Conservation (phyloP, 2,888 invertebrate genomes). For the Drosophila anceps region DNA sequence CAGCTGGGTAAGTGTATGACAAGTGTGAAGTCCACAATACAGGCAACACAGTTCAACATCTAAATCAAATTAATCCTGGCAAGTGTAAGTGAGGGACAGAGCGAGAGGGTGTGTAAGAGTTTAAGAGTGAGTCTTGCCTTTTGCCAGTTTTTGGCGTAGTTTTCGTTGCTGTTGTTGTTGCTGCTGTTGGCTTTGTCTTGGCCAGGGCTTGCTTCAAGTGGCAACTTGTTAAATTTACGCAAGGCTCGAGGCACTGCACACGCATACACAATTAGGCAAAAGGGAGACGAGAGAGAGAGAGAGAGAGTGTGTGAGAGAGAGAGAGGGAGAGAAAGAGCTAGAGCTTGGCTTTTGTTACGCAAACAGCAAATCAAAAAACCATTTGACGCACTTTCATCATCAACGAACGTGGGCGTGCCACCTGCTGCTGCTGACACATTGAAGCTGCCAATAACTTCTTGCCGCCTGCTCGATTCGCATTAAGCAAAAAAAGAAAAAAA, state of each 20-base stretch:
- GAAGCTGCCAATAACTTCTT: slow-evolving; percentile 75
- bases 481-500: slow-evolving; percentile 3
- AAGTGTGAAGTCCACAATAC: slow-evolving; percentile 54
- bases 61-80: slow-evolving; percentile 76
- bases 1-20: slow-evolving; percentile 52
- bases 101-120: neutral
- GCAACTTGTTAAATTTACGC: slow-evolving; percentile 80
- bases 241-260: slow-evolving; percentile 70
- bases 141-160: slow-evolving; percentile 42
- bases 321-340: neutral
- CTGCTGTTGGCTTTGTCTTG: slow-evolving; percentile 31
- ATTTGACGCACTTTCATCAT: slow-evolving; percentile 81
- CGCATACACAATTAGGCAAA: slow-evolving; percentile 75
- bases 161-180: slow-evolving; percentile 37
- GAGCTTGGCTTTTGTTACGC: slow-evolving; percentile 61
- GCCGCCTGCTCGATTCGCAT: slow-evolving; percentile 9
- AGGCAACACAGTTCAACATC: slow-evolving; percentile 65
- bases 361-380: slow-evolving; percentile 80
- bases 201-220: slow-evolving; percentile 60
- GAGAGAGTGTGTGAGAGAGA: neutral
- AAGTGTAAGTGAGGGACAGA: slow-evolving; percentile 18
- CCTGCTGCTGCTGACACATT: slow-evolving; percentile 79
- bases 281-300: neutral
- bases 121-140: slow-evolving; percentile 40
- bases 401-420: slow-evolving; percentile 60